Percentiles rank a stretch among this genome's conserved stretches.
Evolutionary conservation across 1,140 invertebrate species (phyloP).

Genomic region (Brachionus paranguensis): DNA sequence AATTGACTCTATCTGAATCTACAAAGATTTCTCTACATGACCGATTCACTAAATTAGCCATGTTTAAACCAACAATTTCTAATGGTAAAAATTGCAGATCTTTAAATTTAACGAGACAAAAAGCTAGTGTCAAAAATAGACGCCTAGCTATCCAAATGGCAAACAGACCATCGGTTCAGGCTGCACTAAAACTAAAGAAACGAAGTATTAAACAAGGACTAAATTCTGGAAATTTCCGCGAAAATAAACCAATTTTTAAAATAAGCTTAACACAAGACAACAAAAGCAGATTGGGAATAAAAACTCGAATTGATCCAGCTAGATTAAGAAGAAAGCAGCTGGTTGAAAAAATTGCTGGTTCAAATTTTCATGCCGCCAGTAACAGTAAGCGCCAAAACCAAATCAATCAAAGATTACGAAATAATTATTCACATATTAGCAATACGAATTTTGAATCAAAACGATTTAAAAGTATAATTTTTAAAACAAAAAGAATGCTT

Average conservation of each 20-base stretch:
- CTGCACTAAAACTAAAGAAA: conserved; percentile 55
- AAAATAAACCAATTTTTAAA: neutral
- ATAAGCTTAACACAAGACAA: neutral
- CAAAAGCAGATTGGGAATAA: neutral
- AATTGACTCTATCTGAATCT: conserved; percentile 8
- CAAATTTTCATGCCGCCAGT: neutral
- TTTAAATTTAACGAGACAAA: conserved; percentile 41
- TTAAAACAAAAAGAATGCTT: neutral
- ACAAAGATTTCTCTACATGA: conserved; percentile 53
- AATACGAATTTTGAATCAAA: neutral
- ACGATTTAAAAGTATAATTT: neutral
- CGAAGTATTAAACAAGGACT: conserved; percentile 40
- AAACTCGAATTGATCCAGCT: neutral
- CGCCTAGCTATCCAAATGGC: conserved; percentile 59
- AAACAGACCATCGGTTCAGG: conserved; percentile 56
- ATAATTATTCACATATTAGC: neutral
- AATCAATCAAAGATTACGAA: neutral
- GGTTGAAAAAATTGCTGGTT: neutral
- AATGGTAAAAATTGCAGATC: neutral
- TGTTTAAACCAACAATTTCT: neutral
- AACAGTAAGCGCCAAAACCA: neutral
- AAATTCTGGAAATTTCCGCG: neutral
- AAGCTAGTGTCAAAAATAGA: conserved; percentile 54
- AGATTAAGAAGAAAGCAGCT: neutral
- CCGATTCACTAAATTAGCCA: conserved; percentile 46